Evolutionary conservation across 2,113 vertebrate genomes (phyloP).

Genomic region (Trichechus manatus): DNA sequence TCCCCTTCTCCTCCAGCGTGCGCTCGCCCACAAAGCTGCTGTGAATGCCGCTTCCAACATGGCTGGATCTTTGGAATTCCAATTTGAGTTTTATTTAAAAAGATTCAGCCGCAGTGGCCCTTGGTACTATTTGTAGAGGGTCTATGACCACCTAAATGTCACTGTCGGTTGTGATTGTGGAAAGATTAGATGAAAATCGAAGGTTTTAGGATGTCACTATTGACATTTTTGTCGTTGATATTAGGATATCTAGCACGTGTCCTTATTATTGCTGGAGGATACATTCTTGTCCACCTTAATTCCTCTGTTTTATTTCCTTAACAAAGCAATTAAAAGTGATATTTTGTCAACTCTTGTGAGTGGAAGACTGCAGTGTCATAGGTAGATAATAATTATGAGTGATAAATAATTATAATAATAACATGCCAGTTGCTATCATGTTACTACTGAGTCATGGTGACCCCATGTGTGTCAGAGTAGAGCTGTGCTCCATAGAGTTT

Average conservation of each 20-base stretch:
- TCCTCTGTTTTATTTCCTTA: conserved; percentile 74
- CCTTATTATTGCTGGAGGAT: conserved; percentile 67
- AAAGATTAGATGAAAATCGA: conserved; percentile 69
- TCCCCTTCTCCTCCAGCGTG: not conserved
- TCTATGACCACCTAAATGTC: conserved; percentile 31
- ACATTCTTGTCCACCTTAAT: conserved; percentile 70
- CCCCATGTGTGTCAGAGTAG: not conserved
- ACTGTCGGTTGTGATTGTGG: conserved; percentile 76
- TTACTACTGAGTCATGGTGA: not conserved
- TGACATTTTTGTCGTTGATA: conserved; percentile 71
- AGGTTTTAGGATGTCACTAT: conserved; percentile 71
- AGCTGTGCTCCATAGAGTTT: not conserved
- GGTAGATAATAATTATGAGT: conserved; percentile 53
- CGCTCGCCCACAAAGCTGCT: not conserved
- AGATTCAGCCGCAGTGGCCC: not conserved
- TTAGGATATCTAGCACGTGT: conserved; percentile 32
- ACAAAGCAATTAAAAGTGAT: conserved; percentile 75
- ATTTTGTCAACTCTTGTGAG: conserved; percentile 50
- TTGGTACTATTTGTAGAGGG: not conserved
- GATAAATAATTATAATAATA: conserved; percentile 7
- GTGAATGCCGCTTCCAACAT: not conserved
- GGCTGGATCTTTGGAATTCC: conserved; percentile 13
- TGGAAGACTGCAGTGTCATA: not conserved
- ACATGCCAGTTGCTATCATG: not conserved
- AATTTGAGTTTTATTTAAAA: conserved; percentile 18